Percentiles rank a stretch among this genome's conserved stretches.
phyloP scores from a whole-genome alignment of 2,797 vertebrate species.

The Chloroceryle amazona region DNA sequence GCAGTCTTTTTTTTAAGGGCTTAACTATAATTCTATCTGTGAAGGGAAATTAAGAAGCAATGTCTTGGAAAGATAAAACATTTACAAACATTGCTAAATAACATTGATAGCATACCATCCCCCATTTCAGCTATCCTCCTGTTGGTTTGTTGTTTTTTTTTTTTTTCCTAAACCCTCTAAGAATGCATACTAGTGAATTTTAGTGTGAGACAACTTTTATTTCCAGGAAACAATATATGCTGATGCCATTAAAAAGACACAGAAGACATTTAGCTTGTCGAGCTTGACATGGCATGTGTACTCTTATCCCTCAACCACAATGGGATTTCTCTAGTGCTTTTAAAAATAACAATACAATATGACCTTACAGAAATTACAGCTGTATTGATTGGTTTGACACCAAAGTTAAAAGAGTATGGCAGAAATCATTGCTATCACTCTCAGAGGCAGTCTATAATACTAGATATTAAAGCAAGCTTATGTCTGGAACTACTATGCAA shows the following conservation, averaged over 20 bases:
- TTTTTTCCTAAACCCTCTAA: background rate
- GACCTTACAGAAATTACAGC: slow-evolving; percentile 45
- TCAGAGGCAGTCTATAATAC: background rate
- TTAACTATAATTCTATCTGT: background rate
- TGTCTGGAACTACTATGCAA: too few relatives aligned
- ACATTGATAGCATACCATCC: background rate
- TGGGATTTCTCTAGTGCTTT: slow-evolving; percentile 14
- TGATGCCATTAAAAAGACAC: background rate
- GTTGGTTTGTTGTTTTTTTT: too few relatives aligned
- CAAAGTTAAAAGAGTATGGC: background rate
- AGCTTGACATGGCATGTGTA: background rate
- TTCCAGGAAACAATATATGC: slow-evolving; percentile 11
- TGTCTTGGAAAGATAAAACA: background rate
- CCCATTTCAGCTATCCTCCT: background rate
- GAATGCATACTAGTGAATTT: background rate
- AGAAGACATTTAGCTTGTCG: background rate
- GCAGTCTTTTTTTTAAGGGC: background rate
- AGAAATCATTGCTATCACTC: slow-evolving; percentile 17
- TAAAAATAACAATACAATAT: slow-evolving; percentile 47
- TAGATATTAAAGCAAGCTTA: background rate
- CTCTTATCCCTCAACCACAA: background rate
- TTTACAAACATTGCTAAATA: background rate
- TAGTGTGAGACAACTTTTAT: background rate
- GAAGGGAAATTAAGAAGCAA: background rate
- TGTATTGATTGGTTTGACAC: slow-evolving; percentile 16